These are phyloP conservation scores for Macrosiphum euphorbiae DNA, from an alignment of 2,888 invertebrate species.

Conservation along the genomic window DNA sequence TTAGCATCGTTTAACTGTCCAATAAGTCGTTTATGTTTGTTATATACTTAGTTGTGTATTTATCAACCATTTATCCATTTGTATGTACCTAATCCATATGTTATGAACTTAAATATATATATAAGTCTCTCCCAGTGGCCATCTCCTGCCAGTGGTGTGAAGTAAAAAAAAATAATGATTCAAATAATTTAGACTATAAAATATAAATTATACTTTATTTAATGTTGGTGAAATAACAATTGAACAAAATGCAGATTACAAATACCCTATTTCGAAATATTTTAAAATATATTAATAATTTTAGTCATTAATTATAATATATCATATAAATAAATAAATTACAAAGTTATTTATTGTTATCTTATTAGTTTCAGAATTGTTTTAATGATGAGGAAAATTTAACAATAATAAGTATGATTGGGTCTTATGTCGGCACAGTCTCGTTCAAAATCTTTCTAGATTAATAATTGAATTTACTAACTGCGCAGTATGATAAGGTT, in stretches of 20 bases:
- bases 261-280: neutral
- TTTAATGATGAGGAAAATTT: too few relatives aligned
- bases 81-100: neutral
- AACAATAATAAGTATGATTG: too few relatives aligned
- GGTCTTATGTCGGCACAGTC: too few relatives aligned
- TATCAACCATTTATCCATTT: neutral
- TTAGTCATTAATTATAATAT: too few relatives aligned
- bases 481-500: too few relatives aligned
- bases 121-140: neutral
- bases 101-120: neutral
- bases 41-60: neutral
- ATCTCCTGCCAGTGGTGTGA: neutral
- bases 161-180: neutral
- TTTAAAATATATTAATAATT: too few relatives aligned
- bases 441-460: too few relatives aligned
- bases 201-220: neutral
- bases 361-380: too few relatives aligned
- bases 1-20: neutral
- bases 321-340: too few relatives aligned
- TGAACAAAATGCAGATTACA: neutral
- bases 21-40: neutral
- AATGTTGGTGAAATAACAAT: neutral
- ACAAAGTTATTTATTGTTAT: too few relatives aligned
- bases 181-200: neutral
- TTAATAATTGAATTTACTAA: too few relatives aligned